Evolutionary conservation across 2,888 invertebrate species (phyloP).

Genomic region (Stenurella melanura): DNA sequence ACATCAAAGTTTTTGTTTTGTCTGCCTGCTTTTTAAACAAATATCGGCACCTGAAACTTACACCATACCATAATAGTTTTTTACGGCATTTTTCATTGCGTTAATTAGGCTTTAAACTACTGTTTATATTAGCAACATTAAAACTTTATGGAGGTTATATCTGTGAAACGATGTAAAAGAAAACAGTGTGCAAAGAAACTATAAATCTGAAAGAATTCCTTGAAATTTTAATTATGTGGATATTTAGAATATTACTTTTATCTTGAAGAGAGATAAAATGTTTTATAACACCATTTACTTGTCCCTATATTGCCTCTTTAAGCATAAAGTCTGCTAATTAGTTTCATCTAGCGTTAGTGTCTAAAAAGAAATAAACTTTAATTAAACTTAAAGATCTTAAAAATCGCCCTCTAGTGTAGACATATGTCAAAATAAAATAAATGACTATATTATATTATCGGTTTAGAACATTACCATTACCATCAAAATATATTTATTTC

Average conservation of each 20-base stretch:
- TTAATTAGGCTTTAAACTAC: not conserved
- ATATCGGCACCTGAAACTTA: conserved; percentile 15
- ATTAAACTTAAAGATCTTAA: no score
- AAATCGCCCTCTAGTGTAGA: no score
- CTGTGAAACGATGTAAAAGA: conserved; percentile 3
- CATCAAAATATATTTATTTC: no score
- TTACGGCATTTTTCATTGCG: conserved; percentile 9
- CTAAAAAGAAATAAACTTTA: no score
- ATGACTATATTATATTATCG: no score
- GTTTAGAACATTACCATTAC: no score
- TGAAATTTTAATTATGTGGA: conserved; percentile 3
- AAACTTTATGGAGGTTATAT: conserved; percentile 4
- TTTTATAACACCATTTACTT: no score
- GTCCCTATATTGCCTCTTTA: no score
- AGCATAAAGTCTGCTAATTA: no score
- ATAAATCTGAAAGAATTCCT: not conserved
- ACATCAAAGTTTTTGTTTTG: conserved; percentile 41
- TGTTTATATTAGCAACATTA: conserved; percentile 15
- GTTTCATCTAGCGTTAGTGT: no score
- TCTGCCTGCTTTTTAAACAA: conserved; percentile 29
- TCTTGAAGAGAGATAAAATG: no score
- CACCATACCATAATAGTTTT: conserved; percentile 11
- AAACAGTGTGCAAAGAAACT: conserved; percentile 11
- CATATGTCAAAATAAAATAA: no score
- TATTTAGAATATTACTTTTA: not conserved